phyloP scores from a whole-genome alignment of 2,888 invertebrate species.

The Deroplatys truncata region DNA sequence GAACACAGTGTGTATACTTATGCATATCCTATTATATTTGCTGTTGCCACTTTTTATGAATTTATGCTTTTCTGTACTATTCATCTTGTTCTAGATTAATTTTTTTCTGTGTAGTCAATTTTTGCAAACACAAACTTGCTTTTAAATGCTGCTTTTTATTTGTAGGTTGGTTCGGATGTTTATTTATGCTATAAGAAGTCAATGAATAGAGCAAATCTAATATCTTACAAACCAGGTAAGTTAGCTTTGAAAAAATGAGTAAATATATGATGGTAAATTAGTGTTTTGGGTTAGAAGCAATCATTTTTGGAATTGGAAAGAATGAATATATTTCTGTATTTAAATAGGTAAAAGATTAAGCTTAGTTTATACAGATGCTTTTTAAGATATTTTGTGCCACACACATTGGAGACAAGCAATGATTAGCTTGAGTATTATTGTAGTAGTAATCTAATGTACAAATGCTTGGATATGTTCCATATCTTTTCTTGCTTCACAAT shows the following conservation, averaged over 20 bases:
- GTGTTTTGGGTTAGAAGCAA: too few relatives aligned
- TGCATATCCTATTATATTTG: background rate
- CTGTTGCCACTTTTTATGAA: background rate
- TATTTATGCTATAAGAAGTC: slow-evolving; percentile 99
- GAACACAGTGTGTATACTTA: background rate
- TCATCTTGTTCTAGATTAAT: background rate
- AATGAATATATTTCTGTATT: too few relatives aligned
- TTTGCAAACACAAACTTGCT: background rate
- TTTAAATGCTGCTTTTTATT: background rate
- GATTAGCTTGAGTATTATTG: too few relatives aligned
- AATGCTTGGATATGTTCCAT: too few relatives aligned
- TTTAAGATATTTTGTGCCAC: too few relatives aligned
- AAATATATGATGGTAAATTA: too few relatives aligned
- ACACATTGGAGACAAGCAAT: too few relatives aligned
- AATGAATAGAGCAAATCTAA: slow-evolving; percentile 90
- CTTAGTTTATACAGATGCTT: too few relatives aligned
- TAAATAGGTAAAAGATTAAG: too few relatives aligned
- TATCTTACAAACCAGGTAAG: slow-evolving; percentile 84
- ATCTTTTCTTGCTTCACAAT: too few relatives aligned
- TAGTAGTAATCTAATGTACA: too few relatives aligned
- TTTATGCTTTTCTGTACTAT: background rate
- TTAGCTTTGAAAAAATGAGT: background rate
- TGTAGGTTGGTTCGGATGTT: slow-evolving; percentile 83
- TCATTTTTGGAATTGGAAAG: too few relatives aligned
- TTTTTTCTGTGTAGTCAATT: background rate